Evolutionary conservation across 2,888 invertebrate genomes (phyloP).

Genomic region (Microplitis deprimator): DNA sequence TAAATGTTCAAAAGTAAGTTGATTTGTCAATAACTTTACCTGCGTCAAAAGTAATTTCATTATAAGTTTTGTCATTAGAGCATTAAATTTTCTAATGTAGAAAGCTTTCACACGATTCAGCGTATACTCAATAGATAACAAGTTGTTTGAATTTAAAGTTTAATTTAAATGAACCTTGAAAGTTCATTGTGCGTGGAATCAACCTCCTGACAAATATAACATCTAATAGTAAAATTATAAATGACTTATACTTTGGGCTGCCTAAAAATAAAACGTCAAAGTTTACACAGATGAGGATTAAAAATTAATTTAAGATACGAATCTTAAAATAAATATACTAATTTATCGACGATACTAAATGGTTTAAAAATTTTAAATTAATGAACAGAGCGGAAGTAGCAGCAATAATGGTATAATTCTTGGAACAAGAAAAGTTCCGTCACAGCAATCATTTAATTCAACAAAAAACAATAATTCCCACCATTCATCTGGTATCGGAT

Average conservation of each 20-base stretch:
- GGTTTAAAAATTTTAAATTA: not conserved
- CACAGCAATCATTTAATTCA: constrained; percentile 70
- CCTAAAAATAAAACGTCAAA: not conserved
- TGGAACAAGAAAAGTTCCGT: constrained; percentile 65
- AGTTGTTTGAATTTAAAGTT: no score
- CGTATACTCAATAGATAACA: no score
- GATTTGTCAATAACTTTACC: no score
- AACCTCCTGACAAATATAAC: not conserved
- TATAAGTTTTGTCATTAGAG: no score
- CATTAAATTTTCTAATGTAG: no score
- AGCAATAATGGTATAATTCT: constrained; percentile 61
- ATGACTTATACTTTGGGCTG: not conserved
- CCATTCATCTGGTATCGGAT: constrained; percentile 52
- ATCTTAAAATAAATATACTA: constrained; percentile 2
- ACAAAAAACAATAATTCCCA: constrained; percentile 65
- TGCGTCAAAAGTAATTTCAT: no score
- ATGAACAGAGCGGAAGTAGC: constrained; percentile 61
- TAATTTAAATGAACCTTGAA: not conserved
- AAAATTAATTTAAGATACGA: not conserved
- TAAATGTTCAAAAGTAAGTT: no score
- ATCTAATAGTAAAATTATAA: not conserved
- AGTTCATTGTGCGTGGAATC: not conserved
- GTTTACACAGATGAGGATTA: constrained; percentile 12
- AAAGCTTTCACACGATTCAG: no score
- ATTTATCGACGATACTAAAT: not conserved